Evolutionary conservation across 92 coral and sea anemone species (phyloP).

Genomic region (Actinernus sp.): DNA sequence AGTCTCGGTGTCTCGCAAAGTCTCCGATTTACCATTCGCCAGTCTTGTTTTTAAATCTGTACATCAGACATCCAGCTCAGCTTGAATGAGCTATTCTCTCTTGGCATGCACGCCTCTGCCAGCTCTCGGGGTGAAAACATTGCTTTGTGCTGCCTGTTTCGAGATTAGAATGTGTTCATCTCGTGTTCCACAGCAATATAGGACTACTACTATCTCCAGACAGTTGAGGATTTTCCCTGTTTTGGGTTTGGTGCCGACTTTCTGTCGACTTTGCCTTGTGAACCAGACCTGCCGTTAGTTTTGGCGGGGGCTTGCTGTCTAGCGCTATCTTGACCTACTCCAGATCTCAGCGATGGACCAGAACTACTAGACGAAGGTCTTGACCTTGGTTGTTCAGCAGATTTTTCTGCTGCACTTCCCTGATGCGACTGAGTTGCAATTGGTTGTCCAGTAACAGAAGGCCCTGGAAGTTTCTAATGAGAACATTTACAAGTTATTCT

Average conservation of each 20-base stretch:
- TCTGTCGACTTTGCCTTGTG: slow-evolving; percentile 35
- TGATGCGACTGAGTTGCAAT: not conserved
- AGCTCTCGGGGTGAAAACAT: no score
- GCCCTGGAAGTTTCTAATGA: slow-evolving; percentile 28
- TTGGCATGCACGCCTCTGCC: no score
- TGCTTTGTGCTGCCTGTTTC: no score
- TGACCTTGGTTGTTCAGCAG: slow-evolving; percentile 14
- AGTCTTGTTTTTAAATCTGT: no score
- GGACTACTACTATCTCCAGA: no score
- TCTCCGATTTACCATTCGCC: no score
- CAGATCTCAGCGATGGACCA: slow-evolving; percentile 37
- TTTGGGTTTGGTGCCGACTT: slow-evolving; percentile 32
- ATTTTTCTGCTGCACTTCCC: slow-evolving; percentile 1
- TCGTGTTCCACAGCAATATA: no score
- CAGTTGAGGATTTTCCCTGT: slow-evolving; percentile 31
- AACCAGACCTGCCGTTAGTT: slow-evolving; percentile 20
- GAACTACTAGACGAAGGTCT: slow-evolving; percentile 7
- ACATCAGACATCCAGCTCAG: no score
- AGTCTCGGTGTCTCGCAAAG: no score
- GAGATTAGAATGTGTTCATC: no score
- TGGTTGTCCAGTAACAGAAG: slow-evolving; percentile 5
- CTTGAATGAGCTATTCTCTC: no score
- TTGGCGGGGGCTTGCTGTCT: slow-evolving; percentile 53
- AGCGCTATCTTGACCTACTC: slow-evolving; percentile 34
- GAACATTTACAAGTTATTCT: no score